Percentiles rank a stretch among this genome's conserved stretches.
phyloP scores from a whole-genome alignment of 2,888 invertebrate genomes.

The Drosophila leonis region DNA sequence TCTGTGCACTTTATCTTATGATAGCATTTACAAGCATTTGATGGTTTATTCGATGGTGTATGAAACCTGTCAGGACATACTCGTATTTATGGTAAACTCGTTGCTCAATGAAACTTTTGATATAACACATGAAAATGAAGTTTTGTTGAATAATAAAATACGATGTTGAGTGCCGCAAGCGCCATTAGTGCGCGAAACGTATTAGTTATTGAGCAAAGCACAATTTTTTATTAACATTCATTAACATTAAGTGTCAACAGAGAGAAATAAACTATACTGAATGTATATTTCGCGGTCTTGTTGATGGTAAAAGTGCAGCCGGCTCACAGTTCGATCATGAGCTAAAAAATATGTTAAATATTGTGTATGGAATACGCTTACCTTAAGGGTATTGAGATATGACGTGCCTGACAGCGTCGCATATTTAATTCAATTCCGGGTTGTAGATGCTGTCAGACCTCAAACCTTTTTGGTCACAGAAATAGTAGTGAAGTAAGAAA shows the following conservation, averaged over 20 bases:
- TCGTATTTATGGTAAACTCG: neutral
- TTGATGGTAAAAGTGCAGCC: slow-evolving; percentile 47
- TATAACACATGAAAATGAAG: neutral
- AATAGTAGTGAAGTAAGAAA: neutral
- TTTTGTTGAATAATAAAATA: neutral
- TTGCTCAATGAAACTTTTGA: neutral
- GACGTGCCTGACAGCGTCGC: neutral
- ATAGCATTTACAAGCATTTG: neutral
- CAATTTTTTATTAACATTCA: neutral
- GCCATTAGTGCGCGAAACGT: neutral
- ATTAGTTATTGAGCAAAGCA: slow-evolving; percentile 8
- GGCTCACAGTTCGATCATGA: slow-evolving; percentile 48
- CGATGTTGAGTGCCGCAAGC: neutral
- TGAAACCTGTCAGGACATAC: slow-evolving; percentile 7
- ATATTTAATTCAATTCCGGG: neutral
- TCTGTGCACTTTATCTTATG: neutral
- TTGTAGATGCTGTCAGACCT: slow-evolving; percentile 7
- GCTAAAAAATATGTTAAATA: slow-evolving; percentile 50
- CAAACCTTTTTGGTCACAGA: neutral
- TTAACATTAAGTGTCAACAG: slow-evolving; percentile 14
- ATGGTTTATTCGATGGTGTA: neutral
- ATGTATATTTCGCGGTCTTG: neutral
- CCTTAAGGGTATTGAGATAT: neutral
- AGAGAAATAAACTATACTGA: neutral
- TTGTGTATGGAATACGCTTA: slow-evolving; percentile 19